phyloP scores from a whole-genome alignment of 2,113 vertebrate species.

The Spermophilus dauricus region DNA sequence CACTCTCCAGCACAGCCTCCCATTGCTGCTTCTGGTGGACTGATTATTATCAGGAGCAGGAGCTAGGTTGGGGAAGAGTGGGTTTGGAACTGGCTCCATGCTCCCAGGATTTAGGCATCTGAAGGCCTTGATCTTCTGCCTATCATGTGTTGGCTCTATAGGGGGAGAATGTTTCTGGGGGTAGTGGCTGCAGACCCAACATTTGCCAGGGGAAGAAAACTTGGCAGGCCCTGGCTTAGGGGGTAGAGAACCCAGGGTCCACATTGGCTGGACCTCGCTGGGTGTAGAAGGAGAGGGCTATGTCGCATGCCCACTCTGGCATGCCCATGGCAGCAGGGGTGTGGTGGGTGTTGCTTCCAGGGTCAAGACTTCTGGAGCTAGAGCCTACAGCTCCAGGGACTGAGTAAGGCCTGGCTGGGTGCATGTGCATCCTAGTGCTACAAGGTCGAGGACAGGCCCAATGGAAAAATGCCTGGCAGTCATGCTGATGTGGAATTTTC shows the following conservation, averaged over 20 bases:
- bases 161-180: not conserved
- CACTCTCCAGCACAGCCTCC: too few species aligned
- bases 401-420: not conserved
- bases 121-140: not conserved
- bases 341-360: not conserved
- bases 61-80: not conserved
- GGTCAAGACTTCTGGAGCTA: not conserved
- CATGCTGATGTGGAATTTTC: slow-evolving; percentile 74
- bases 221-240: not conserved
- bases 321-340: too few species aligned
- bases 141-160: not conserved
- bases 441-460: not conserved
- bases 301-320: too few species aligned
- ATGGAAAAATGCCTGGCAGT: slow-evolving; percentile 36
- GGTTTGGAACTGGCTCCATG: not conserved
- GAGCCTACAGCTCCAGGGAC: not conserved
- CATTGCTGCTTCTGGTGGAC: not conserved
- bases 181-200: not conserved
- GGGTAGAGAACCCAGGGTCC: not conserved
- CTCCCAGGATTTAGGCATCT: not conserved
- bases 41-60: not conserved
- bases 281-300: not conserved
- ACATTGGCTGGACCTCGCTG: not conserved
- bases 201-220: not conserved
- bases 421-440: not conserved